These are phyloP conservation scores for Adrianichthys oophorus DNA, from an alignment of 2,797 vertebrate species.

Conservation along the genomic window DNA sequence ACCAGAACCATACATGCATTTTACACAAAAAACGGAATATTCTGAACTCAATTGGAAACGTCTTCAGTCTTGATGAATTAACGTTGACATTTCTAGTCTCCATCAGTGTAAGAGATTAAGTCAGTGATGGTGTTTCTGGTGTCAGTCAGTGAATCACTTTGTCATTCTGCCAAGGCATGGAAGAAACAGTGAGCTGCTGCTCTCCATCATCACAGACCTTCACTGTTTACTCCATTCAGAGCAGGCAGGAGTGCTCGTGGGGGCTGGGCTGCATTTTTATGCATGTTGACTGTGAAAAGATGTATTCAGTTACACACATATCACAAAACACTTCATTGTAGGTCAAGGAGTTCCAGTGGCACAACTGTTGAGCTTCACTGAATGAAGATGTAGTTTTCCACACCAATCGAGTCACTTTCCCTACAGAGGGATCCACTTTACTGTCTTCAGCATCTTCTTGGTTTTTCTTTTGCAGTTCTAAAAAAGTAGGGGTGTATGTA, in stretches of 20 bases:
- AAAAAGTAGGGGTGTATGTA: too few relatives aligned
- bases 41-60: too few relatives aligned
- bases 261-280: constrained; percentile 7
- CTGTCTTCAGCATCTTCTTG: background rate
- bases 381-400: constrained; percentile 1
- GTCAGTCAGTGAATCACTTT: constrained; percentile 38
- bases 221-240: constrained; percentile 32
- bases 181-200: constrained; percentile 38
- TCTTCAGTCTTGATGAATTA: too few relatives aligned
- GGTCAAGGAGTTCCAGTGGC: constrained; percentile 48
- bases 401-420: too few relatives aligned
- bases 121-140: constrained; percentile 17
- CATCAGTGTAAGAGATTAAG: constrained; percentile 1
- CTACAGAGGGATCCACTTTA: background rate
- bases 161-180: constrained; percentile 36
- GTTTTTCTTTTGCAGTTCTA: too few relatives aligned
- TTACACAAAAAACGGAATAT: too few relatives aligned
- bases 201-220: constrained; percentile 37
- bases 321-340: constrained; percentile 53
- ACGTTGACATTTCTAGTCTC: too few relatives aligned
- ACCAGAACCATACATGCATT: too few relatives aligned
- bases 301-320: constrained; percentile 42
- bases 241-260: constrained; percentile 17
- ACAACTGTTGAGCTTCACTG: constrained; percentile 26
- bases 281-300: constrained; percentile 35